phyloP scores from a whole-genome alignment of 2,113 vertebrate species.

The Dromiciops gliroides region DNA sequence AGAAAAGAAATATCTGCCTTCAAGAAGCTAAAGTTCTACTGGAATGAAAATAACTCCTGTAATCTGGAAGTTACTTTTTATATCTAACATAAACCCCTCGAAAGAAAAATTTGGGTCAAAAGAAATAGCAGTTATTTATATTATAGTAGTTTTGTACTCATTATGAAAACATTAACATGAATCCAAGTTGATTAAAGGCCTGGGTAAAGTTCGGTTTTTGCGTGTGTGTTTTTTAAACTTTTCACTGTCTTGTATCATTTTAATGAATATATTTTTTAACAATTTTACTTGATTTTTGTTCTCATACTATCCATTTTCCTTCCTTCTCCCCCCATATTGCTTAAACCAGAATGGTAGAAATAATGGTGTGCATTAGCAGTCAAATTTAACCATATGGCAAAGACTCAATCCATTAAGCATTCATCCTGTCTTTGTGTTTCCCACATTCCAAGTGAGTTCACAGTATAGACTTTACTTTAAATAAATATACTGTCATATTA shows the following conservation, averaged over 20 bases:
- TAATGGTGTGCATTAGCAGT: slow-evolving; percentile 7
- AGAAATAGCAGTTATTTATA: neutral
- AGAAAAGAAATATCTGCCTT: neutral
- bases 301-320: neutral
- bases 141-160: neutral
- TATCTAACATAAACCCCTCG: neutral
- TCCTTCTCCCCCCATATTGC: neutral
- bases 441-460: slow-evolving; percentile 22
- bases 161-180: neutral
- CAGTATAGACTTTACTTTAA: slow-evolving; percentile 14
- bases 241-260: neutral
- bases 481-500: slow-evolving; percentile 45
- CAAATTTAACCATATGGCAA: slow-evolving; percentile 9
- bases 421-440: neutral
- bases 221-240: neutral
- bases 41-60: neutral
- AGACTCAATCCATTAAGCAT: neutral
- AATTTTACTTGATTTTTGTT: slow-evolving; percentile 16
- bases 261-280: neutral
- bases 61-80: neutral
- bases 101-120: neutral
- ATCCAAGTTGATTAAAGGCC: neutral
- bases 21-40: neutral
- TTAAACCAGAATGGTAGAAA: neutral
- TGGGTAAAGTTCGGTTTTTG: neutral